These are phyloP conservation scores for Syrmaticus mikado DNA, from an alignment of 2,113 vertebrate genomes.

Conservation along the genomic window DNA sequence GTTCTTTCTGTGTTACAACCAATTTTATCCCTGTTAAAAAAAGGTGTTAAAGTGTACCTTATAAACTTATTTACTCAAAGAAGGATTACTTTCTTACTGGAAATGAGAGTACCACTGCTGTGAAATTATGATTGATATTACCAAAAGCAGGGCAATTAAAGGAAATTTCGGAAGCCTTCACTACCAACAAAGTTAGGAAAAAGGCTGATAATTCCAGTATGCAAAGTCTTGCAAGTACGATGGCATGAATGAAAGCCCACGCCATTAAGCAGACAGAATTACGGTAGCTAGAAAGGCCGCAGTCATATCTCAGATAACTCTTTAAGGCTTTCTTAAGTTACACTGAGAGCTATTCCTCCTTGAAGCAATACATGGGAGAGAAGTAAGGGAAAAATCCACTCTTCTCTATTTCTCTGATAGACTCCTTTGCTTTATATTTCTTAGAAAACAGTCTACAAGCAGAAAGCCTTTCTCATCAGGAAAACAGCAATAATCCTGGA, in stretches of 20 bases:
- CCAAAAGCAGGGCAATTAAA: not conserved
- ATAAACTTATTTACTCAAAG: constrained; percentile 15
- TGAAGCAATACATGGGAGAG: not conserved
- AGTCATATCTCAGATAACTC: not conserved
- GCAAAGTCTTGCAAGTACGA: not conserved
- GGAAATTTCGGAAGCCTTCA: not conserved
- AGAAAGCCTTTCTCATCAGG: not conserved
- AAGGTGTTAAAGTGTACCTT: not conserved
- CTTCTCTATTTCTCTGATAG: not conserved
- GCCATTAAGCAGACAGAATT: not conserved
- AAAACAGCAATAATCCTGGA: not conserved
- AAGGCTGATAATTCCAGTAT: not conserved
- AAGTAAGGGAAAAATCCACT: not conserved
- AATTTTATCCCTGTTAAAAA: not conserved
- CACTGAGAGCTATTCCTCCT: not conserved
- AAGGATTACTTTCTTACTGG: not conserved
- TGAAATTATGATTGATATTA: not conserved
- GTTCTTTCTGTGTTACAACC: constrained; percentile 4
- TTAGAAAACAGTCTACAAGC: not conserved
- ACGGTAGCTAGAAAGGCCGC: not conserved
- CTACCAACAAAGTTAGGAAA: not conserved
- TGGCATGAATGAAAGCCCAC: not conserved
- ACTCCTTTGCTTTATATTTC: not conserved
- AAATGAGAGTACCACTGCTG: not conserved
- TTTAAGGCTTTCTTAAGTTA: not conserved